These are phyloP conservation scores for Drosophila birchii DNA, from an alignment of 2,888 invertebrate species.

Conservation along the genomic window DNA sequence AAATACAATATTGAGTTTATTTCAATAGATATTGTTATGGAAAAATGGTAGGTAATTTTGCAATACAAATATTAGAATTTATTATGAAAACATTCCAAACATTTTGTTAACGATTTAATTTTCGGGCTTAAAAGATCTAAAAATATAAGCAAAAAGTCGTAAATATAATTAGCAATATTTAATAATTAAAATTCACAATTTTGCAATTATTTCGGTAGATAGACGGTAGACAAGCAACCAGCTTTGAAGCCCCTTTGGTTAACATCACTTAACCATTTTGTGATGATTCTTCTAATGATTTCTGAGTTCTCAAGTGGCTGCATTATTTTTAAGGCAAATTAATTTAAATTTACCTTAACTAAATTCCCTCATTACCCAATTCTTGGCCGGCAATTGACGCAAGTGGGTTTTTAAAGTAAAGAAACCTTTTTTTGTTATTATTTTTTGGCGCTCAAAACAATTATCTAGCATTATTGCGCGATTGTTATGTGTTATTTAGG, in stretches of 20 bases:
- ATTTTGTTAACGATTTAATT: too few relatives aligned
- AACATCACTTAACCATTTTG: neutral
- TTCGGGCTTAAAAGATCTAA: too few relatives aligned
- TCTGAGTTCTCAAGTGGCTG: neutral
- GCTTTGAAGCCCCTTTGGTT: neutral
- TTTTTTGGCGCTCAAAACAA: constrained; percentile 26
- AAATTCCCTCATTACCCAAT: constrained; percentile 33
- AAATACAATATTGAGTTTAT: neutral
- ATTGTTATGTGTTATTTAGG: constrained; percentile 38
- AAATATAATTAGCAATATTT: too few relatives aligned
- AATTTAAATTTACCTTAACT: constrained; percentile 33
- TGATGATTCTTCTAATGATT: constrained; percentile 20
- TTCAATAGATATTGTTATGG: neutral
- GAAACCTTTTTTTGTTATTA: constrained; percentile 5
- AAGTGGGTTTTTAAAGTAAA: constrained; percentile 22
- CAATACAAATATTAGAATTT: too few relatives aligned
- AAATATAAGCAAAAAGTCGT: too few relatives aligned
- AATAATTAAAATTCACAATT: neutral
- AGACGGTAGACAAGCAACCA: too few relatives aligned
- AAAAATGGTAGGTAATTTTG: neutral
- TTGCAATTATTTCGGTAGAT: neutral
- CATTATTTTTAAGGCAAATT: constrained; percentile 17
- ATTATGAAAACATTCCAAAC: too few relatives aligned
- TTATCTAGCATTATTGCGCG: constrained; percentile 40
- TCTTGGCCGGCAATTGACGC: constrained; percentile 30